phyloP scores from a whole-genome alignment of 1,140 invertebrate genomes.

The Bradysia coprophila region DNA sequence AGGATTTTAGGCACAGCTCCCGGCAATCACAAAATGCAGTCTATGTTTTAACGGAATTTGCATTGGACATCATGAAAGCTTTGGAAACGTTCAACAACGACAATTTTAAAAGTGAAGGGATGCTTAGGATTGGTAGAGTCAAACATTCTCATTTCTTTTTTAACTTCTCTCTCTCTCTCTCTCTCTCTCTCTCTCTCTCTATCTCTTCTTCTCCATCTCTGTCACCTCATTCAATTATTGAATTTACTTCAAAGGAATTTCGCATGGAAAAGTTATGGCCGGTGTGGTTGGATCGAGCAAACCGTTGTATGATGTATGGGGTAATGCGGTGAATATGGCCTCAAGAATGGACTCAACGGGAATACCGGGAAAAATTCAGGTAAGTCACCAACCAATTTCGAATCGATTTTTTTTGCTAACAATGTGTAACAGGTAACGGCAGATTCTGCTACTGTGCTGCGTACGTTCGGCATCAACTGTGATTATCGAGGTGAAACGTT shows the following conservation, averaged over 20 bases:
- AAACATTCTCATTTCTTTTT: slow-evolving; percentile 27
- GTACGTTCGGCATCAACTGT: slow-evolving; percentile 46
- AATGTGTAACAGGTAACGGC: slow-evolving; percentile 54
- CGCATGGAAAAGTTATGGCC: slow-evolving; percentile 68
- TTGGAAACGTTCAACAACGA: slow-evolving; percentile 18
- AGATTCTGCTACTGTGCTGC: slow-evolving; percentile 47
- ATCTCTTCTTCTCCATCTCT: too few species aligned
- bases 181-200: too few species aligned
- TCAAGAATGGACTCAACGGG: slow-evolving; percentile 82
- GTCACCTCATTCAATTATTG: neutral
- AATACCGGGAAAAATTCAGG: slow-evolving; percentile 57
- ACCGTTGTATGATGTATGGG: slow-evolving; percentile 75
- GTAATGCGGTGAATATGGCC: slow-evolving; percentile 87
- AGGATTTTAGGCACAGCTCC: slow-evolving; percentile 5
- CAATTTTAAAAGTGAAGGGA: slow-evolving; percentile 26
- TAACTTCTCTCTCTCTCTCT: slow-evolving; percentile 26
- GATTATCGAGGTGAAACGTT: slow-evolving; percentile 45
- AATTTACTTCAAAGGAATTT: slow-evolving; percentile 35
- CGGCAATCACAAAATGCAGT: slow-evolving; percentile 26
- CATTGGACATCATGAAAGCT: slow-evolving; percentile 18
- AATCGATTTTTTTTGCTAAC: slow-evolving; percentile 9
- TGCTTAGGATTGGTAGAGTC: slow-evolving; percentile 27
- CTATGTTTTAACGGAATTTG: slow-evolving; percentile 37
- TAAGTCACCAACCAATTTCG: too few species aligned
- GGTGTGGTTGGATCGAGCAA: slow-evolving; percentile 81